phyloP scores from a whole-genome alignment of 2,113 vertebrate species.

The Petaurus breviceps region DNA sequence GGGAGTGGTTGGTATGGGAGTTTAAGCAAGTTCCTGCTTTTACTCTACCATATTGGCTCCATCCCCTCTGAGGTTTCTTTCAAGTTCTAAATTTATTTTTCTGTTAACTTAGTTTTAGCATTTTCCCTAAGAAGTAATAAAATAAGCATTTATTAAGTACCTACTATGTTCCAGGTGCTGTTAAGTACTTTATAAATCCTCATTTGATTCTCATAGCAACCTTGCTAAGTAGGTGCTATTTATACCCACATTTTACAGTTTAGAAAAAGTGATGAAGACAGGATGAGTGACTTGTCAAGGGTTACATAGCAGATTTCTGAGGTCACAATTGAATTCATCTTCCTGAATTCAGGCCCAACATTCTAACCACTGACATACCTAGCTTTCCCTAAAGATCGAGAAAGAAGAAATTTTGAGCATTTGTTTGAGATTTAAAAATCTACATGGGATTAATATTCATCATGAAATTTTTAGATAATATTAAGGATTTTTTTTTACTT shows the following conservation, averaged over 20 bases:
- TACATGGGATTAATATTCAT: background rate
- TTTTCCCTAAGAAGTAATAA: background rate
- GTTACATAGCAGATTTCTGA: background rate
- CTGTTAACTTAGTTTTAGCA: background rate
- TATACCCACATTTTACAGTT: background rate
- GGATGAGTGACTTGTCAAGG: background rate
- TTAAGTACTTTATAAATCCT: background rate
- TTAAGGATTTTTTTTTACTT: slow-evolving; percentile 5
- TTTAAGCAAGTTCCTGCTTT: too few relatives aligned
- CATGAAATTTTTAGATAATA: background rate
- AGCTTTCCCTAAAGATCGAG: background rate
- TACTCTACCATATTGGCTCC: too few relatives aligned
- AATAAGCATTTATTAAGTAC: background rate
- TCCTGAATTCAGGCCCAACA: background rate
- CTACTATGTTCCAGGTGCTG: background rate
- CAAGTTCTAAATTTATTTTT: background rate
- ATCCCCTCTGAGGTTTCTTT: background rate
- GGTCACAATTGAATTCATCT: background rate
- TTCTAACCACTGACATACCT: background rate
- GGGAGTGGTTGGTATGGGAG: too few relatives aligned
- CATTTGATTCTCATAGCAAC: background rate
- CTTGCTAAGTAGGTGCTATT: background rate
- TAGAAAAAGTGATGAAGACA: background rate
- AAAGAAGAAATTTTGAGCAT: background rate
- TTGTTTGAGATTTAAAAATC: background rate